phyloP scores from a whole-genome alignment of 1,140 invertebrate genomes.

The Harpegnathos saltator region DNA sequence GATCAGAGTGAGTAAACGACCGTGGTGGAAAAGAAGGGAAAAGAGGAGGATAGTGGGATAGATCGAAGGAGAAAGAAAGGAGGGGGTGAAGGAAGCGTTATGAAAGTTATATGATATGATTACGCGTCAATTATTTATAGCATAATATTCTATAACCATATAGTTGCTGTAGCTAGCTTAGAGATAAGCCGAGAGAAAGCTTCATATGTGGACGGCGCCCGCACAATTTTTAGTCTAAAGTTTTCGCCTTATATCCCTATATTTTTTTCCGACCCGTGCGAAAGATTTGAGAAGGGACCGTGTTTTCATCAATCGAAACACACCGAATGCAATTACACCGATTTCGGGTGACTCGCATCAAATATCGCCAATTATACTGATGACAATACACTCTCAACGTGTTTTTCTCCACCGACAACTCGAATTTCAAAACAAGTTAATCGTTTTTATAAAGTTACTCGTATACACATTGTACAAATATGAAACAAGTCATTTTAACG shows the following conservation, averaged over 20 bases:
- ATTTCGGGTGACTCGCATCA: not conserved
- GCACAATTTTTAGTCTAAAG: constrained; percentile 65
- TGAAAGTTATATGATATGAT: constrained; percentile 80
- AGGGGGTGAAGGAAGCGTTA: constrained; percentile 66
- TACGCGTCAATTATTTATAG: constrained; percentile 75
- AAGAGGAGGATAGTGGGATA: not conserved
- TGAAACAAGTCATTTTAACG: not conserved
- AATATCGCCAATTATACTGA: constrained; percentile 6
- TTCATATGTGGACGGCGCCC: constrained; percentile 81
- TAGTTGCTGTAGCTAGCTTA: constrained; percentile 70
- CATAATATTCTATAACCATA: constrained; percentile 76
- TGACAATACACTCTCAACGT: not conserved
- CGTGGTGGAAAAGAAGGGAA: constrained; percentile 28
- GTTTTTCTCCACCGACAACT: not conserved
- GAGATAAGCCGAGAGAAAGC: constrained; percentile 77
- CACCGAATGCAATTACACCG: not conserved
- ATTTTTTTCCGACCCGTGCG: constrained; percentile 46
- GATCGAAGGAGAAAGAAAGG: constrained; percentile 20
- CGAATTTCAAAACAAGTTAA: constrained; percentile 31
- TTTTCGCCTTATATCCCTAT: constrained; percentile 31
- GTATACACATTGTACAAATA: constrained; percentile 45
- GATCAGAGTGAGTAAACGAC: constrained; percentile 72
- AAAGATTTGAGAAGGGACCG: constrained; percentile 69
- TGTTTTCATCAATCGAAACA: constrained; percentile 29
- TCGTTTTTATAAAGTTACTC: constrained; percentile 17